phyloP scores from a whole-genome alignment of 2,888 invertebrate species.

The Tridacna gigas region DNA sequence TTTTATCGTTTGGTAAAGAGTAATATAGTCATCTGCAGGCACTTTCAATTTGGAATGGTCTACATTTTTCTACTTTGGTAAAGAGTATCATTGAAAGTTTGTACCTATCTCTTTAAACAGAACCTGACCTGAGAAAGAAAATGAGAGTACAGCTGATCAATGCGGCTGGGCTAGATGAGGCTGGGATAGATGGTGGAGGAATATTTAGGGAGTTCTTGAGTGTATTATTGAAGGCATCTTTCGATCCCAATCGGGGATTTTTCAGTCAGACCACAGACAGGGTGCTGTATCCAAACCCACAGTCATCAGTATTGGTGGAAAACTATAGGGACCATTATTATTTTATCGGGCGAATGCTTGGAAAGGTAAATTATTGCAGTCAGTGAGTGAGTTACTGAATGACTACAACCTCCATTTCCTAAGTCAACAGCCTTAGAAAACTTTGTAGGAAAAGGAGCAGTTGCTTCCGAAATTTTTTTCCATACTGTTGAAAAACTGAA shows the following conservation, averaged over 20 bases:
- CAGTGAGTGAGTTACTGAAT: not conserved
- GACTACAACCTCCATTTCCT: too few species aligned
- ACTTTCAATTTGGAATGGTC: too few species aligned
- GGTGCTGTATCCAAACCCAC: conserved; percentile 97
- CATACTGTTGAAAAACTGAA: too few species aligned
- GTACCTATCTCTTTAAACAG: conserved; percentile 87
- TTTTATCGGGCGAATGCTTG: conserved; percentile 96
- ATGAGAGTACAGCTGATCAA: conserved; percentile 96
- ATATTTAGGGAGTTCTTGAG: conserved; percentile 97
- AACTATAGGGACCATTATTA: conserved; percentile 96
- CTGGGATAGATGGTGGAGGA: conserved; percentile 99
- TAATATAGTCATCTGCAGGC: too few species aligned
- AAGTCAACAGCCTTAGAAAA: too few species aligned
- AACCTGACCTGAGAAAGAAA: conserved; percentile 93
- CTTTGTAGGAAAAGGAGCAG: too few species aligned
- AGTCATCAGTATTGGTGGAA: conserved; percentile 91
- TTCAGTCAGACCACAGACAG: conserved; percentile 95
- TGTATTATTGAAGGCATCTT: conserved; percentile 95
- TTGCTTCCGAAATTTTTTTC: too few species aligned
- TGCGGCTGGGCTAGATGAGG: conserved; percentile 95
- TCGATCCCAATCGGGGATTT: conserved; percentile 98
- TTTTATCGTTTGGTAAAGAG: too few species aligned
- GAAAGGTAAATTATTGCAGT: conserved; percentile 89
- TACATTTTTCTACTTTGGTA: too few species aligned
- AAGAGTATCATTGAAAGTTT: too few species aligned